Evolutionary conservation across 2,888 invertebrate species (phyloP).

Genomic region (Thereva nobilitata): DNA sequence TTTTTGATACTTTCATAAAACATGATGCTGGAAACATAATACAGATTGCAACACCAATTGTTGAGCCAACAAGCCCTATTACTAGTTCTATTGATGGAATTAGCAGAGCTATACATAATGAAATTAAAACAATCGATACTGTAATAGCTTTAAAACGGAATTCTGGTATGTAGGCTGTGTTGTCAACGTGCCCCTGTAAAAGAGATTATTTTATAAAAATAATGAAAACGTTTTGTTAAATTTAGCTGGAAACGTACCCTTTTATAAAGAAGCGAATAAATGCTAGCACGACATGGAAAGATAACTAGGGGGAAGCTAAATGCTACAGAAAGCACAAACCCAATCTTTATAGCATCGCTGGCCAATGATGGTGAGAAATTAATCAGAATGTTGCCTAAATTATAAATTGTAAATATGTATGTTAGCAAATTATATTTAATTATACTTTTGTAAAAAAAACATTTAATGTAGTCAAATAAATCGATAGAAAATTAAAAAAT

Average conservation of each 20-base stretch:
- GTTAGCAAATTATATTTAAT: too few relatives aligned
- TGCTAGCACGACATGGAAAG: conserved; percentile 92
- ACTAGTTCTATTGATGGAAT: conserved; percentile 95
- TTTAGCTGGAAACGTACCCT: conserved; percentile 63
- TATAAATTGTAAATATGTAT: not conserved
- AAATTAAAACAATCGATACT: conserved; percentile 72
- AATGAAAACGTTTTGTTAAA: not conserved
- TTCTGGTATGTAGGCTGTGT: conserved; percentile 79
- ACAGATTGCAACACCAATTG: conserved; percentile 92
- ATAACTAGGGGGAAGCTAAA: conserved; percentile 96
- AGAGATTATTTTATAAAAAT: not conserved
- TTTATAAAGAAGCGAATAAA: conserved; percentile 87
- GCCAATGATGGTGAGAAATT: conserved; percentile 80
- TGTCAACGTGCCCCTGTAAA: conserved; percentile 69
- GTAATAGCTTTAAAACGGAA: conserved; percentile 83
- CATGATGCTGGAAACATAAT: conserved; percentile 90
- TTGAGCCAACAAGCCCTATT: conserved; percentile 91
- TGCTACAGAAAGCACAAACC: conserved; percentile 92
- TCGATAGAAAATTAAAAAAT: conserved; percentile 53
- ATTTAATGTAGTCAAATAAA: not conserved
- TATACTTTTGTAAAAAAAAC: not conserved
- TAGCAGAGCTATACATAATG: conserved; percentile 79
- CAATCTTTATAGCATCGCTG: conserved; percentile 89
- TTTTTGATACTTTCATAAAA: conserved; percentile 81
- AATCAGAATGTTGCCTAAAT: conserved; percentile 82